Evolutionary conservation across 2,113 vertebrate genomes (phyloP).

Genomic region (Scophthalmus maximus): DNA sequence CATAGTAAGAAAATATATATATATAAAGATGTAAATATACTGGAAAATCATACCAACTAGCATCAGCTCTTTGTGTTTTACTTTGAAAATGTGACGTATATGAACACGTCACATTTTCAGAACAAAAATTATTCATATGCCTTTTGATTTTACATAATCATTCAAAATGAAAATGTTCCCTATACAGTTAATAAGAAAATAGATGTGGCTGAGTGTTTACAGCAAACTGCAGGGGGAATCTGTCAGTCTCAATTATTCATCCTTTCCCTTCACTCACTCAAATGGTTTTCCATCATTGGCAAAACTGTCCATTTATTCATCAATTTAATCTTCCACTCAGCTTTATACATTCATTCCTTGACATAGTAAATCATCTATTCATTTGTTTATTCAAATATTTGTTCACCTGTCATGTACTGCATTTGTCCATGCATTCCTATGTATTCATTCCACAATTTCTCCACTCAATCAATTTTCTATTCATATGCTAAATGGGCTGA

Average conservation of each 20-base stretch:
- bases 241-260: slow-evolving; percentile 48
- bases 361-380: slow-evolving; percentile 1
- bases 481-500: slow-evolving; percentile 30
- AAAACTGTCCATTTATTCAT: slow-evolving; percentile 51
- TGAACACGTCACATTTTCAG: too few relatives aligned
- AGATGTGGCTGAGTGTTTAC: too few relatives aligned
- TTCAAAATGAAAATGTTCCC: not conserved
- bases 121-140: not conserved
- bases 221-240: slow-evolving; percentile 14
- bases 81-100: too few relatives aligned
- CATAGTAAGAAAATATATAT: not conserved
- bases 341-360: slow-evolving; percentile 26
- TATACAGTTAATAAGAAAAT: too few relatives aligned
- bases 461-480: slow-evolving; percentile 21
- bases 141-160: not conserved
- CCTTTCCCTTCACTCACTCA: slow-evolving; percentile 15
- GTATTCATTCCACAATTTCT: slow-evolving; percentile 18
- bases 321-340: slow-evolving; percentile 17
- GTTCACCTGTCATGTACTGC: slow-evolving; percentile 33
- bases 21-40: not conserved
- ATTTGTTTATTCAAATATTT: slow-evolving; percentile 44
- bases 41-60: too few relatives aligned
- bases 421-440: slow-evolving; percentile 19
- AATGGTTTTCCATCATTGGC: slow-evolving; percentile 23
- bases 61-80: not conserved